These are phyloP conservation scores for Leucozona laternaria DNA, from an alignment of 2,888 invertebrate genomes.

Conservation along the genomic window DNA sequence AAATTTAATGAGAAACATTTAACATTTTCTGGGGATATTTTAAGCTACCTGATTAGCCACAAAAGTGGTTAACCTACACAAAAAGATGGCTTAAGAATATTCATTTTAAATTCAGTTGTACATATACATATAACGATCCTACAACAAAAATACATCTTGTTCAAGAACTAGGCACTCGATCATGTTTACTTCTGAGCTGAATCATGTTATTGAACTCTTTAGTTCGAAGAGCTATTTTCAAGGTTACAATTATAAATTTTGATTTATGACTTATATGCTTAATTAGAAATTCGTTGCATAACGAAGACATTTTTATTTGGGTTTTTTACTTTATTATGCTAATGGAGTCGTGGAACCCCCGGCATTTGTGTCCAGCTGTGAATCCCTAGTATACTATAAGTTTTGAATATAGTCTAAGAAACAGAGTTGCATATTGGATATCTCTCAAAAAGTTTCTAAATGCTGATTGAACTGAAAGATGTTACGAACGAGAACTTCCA, in stretches of 20 bases:
- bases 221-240: slow-evolving; percentile 7
- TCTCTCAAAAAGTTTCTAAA: no score
- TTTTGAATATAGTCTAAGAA: no score
- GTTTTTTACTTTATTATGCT: neutral
- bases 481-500: no score
- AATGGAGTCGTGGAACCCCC: neutral
- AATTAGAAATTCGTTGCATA: neutral
- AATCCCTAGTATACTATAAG: no score
- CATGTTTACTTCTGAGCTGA: slow-evolving; percentile 24
- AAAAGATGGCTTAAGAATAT: neutral
- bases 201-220: slow-evolving; percentile 36
- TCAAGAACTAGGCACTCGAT: neutral
- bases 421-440: no score
- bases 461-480: no score
- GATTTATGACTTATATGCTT: slow-evolving; percentile 17
- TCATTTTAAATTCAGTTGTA: neutral
- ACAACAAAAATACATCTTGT: neutral
- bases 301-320: neutral
- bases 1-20: neutral
- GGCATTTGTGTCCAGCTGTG: no score
- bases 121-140: no score
- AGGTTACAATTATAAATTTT: slow-evolving; percentile 42
- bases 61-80: slow-evolving; percentile 5
- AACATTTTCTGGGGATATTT: neutral
- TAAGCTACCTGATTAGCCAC: neutral